phyloP scores from a whole-genome alignment of 2,797 vertebrate genomes.

The Toxotes lorentzi region DNA sequence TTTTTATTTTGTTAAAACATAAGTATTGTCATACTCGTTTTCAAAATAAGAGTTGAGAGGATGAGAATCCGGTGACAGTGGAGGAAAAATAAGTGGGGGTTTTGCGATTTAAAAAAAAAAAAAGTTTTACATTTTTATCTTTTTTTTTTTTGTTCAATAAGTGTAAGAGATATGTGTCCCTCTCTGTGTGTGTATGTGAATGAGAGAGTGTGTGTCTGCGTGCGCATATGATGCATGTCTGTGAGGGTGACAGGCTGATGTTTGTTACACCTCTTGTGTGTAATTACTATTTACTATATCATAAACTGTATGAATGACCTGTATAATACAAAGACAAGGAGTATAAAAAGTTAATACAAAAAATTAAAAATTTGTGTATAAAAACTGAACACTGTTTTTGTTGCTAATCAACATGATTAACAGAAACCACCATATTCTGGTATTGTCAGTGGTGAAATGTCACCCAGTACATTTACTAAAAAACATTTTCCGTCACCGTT shows the following conservation, averaged over 20 bases:
- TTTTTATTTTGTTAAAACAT: conserved; percentile 72
- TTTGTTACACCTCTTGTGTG: conserved; percentile 77
- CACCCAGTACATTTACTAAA: neutral
- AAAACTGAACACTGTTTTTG: conserved; percentile 56
- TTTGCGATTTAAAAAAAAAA: conserved; percentile 65
- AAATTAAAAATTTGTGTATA: conserved; percentile 74
- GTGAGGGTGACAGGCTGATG: conserved; percentile 66
- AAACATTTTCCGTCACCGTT: neutral
- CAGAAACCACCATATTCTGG: neutral
- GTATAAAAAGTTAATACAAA: conserved; percentile 85
- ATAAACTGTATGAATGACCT: conserved; percentile 85
- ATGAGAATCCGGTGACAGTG: conserved; percentile 62
- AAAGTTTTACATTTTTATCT: conserved; percentile 80
- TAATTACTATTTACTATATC: conserved; percentile 85
- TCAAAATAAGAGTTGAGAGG: conserved; percentile 55
- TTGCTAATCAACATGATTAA: neutral
- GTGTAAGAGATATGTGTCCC: conserved; percentile 61
- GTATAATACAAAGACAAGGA: conserved; percentile 84
- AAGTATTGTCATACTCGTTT: conserved; percentile 74
- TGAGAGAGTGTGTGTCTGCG: conserved; percentile 34
- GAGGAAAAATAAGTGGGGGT: conserved; percentile 50
- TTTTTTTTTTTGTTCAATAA: conserved; percentile 66
- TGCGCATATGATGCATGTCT: conserved; percentile 76
- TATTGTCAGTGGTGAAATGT: too few species aligned
- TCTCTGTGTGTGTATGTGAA: conserved; percentile 24